phyloP scores from a whole-genome alignment of 2,888 invertebrate species.

The Ptilodon capucinus region DNA sequence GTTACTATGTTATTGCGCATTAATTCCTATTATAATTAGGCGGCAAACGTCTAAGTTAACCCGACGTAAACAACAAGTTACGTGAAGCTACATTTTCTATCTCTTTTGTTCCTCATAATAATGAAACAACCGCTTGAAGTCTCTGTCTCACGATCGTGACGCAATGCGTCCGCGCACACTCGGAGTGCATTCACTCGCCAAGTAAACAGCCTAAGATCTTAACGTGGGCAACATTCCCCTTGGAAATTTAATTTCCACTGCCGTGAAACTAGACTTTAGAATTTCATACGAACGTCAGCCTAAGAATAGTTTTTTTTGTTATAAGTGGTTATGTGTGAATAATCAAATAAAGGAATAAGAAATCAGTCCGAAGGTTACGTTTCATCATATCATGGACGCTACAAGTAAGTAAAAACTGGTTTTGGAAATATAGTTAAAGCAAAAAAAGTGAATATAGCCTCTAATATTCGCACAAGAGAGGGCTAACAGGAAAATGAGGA shows the following conservation, averaged over 20 bases:
- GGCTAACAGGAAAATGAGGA: neutral
- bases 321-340: constrained; percentile 27
- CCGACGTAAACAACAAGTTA: constrained; percentile 48
- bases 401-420: constrained; percentile 73
- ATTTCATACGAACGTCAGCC: constrained; percentile 1
- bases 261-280: constrained; percentile 13
- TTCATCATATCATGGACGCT: constrained; percentile 76
- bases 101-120: constrained; percentile 32
- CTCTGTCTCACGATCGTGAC: constrained; percentile 52
- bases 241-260: constrained; percentile 5
- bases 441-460: neutral
- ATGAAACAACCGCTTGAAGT: constrained; percentile 21
- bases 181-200: constrained; percentile 71
- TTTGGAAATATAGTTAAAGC: constrained; percentile 24
- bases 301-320: constrained; percentile 8
- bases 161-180: constrained; percentile 52
- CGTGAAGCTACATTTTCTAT: constrained; percentile 39
- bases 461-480: neutral
- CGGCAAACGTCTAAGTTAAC: constrained; percentile 35
- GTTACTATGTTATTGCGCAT: constrained; percentile 39
- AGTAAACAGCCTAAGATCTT: constrained; percentile 61
- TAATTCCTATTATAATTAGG: constrained; percentile 54
- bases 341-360: constrained; percentile 44
- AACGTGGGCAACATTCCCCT: constrained; percentile 35
- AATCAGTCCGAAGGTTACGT: constrained; percentile 65